These are phyloP conservation scores for Ophion ventricosus DNA, from an alignment of 2,888 invertebrate genomes.

Conservation along the genomic window DNA sequence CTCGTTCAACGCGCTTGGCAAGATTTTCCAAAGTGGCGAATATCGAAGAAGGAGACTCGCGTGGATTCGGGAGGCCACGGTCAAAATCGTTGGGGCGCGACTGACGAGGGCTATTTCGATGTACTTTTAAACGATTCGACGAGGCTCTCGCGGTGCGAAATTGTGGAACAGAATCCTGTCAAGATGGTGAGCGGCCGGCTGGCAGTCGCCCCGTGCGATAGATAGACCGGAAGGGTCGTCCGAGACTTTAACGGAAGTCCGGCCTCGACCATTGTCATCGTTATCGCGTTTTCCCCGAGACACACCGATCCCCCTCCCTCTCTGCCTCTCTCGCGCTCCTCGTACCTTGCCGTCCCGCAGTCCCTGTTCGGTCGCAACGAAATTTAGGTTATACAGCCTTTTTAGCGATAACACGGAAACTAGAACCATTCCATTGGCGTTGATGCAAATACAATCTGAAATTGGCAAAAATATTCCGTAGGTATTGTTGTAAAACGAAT, in stretches of 20 bases:
- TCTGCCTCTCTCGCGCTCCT: not conserved
- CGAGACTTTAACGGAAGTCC: constrained; percentile 70
- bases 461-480: not conserved
- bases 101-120: constrained; percentile 31
- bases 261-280: constrained; percentile 70
- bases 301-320: constrained; percentile 54
- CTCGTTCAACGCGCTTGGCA: too few relatives aligned
- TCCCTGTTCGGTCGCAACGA: constrained; percentile 32
- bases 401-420: constrained; percentile 9
- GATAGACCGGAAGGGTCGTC: constrained; percentile 66
- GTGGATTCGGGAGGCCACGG: too few relatives aligned
- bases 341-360: not conserved
- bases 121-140: constrained; percentile 37
- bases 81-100: too few relatives aligned
- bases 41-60: not conserved
- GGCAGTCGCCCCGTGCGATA: constrained; percentile 56
- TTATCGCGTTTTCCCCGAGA: constrained; percentile 70
- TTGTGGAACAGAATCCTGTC: constrained; percentile 21
- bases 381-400: constrained; percentile 57
- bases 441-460: too few relatives aligned
- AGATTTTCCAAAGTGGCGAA: not conserved
- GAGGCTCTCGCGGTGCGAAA: not conserved
- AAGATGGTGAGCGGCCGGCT: constrained; percentile 48
- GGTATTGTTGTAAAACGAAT: not conserved
- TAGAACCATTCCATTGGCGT: not conserved